Percentiles rank a stretch among this genome's conserved stretches.
Conservation (phyloP, 2,888 invertebrate species). For the Glyphotaelius pellucidus region DNA sequence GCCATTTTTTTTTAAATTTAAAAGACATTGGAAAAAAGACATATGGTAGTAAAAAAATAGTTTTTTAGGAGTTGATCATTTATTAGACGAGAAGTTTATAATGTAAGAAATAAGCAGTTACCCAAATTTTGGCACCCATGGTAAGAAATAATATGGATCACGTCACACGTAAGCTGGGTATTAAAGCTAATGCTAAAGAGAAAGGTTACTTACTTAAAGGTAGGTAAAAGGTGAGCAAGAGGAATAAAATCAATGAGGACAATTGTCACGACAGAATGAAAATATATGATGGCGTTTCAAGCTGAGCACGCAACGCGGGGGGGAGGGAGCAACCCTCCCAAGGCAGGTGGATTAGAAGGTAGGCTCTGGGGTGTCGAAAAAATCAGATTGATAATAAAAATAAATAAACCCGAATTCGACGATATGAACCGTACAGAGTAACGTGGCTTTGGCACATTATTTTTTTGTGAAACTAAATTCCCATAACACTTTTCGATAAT, state of each 20-base stretch:
- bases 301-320: background rate
- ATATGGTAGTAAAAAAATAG: too few species aligned
- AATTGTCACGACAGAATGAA: constrained; percentile 2
- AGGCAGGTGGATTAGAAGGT: background rate
- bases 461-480: background rate
- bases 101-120: background rate
- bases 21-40: too few species aligned
- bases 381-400: background rate
- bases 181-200: background rate
- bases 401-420: background rate
- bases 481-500: background rate
- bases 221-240: background rate
- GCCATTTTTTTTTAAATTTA: too few species aligned
- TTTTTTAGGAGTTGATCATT: too few species aligned
- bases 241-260: background rate
- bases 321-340: background rate
- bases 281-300: background rate
- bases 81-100: too few species aligned
- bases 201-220: background rate
- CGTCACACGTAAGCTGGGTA: background rate
- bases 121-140: background rate
- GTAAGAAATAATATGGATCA: background rate
- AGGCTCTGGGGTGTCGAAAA: background rate
- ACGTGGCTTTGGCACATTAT: background rate
- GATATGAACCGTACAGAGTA: background rate